A percentile compares a stretch with the other conserved stretches of the same genome.
Evolutionary conservation across 2,113 vertebrate species (phyloP).

Genomic region (Chaenocephalus aceratus): DNA sequence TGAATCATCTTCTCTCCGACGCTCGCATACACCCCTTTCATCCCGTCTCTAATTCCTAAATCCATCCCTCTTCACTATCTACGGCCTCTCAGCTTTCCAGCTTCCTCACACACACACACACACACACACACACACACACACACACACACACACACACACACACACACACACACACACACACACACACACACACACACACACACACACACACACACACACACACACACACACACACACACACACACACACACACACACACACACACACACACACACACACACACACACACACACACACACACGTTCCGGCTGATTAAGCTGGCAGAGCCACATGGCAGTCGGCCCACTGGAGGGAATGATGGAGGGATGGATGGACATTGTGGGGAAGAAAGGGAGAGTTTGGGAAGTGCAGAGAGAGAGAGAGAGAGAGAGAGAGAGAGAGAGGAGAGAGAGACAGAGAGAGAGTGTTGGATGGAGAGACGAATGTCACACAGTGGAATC

Average conservation of each 20-base stretch:
- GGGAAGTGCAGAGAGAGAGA: background rate
- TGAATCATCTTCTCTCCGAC: constrained; percentile 35
- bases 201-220: constrained; percentile 17
- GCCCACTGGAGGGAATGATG: constrained; percentile 41
- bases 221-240: constrained; percentile 13
- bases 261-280: constrained; percentile 42
- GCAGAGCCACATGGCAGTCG: constrained; percentile 47
- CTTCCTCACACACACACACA: background rate
- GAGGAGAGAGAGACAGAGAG: background rate
- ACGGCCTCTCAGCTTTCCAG: constrained; percentile 12
- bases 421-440: background rate
- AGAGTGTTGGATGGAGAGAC: background rate
- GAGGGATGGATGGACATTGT: constrained; percentile 18
- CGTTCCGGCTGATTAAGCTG: constrained; percentile 70
- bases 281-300: constrained; percentile 43
- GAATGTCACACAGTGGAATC: background rate
- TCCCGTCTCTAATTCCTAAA: constrained; percentile 54
- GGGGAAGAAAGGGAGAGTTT: background rate
- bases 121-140: constrained; percentile 18
- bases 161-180: background rate
- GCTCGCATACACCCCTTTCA: constrained; percentile 24
- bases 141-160: constrained; percentile 12
- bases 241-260: constrained; percentile 33
- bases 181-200: background rate
- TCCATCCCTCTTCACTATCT: constrained; percentile 22